A percentile compares a stretch with the other conserved stretches of the same genome.
phyloP scores from a whole-genome alignment of 2,888 invertebrate genomes.

The Himalopsyche kuldschensis region DNA sequence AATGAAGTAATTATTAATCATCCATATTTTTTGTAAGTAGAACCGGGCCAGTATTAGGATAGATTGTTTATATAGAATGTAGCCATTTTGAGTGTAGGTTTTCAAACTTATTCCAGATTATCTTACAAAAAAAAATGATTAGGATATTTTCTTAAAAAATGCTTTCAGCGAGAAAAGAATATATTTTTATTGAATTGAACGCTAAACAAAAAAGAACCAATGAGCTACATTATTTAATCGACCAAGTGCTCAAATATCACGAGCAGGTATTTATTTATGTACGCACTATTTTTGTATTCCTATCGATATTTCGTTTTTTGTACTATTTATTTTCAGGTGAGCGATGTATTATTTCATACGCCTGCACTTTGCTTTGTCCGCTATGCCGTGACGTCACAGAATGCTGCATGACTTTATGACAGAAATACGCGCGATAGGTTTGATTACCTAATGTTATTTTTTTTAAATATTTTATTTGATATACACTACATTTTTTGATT shows the following conservation, averaged over 20 bases:
- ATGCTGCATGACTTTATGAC: not conserved
- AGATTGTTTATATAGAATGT: too few relatives aligned
- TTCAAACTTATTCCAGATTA: too few relatives aligned
- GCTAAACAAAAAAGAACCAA: not conserved
- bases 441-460: not conserved
- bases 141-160: too few relatives aligned
- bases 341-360: not conserved
- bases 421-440: not conserved
- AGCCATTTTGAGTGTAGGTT: too few relatives aligned
- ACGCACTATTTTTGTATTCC: not conserved
- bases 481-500: too few relatives aligned
- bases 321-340: not conserved
- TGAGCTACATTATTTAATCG: not conserved
- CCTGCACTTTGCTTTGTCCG: not conserved
- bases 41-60: too few relatives aligned
- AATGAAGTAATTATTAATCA: too few relatives aligned
- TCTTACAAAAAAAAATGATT: too few relatives aligned
- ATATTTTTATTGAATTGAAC: not conserved
- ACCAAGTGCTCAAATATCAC: not conserved
- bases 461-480: too few relatives aligned
- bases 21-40: too few relatives aligned
- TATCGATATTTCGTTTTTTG: not conserved
- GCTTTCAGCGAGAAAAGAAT: too few relatives aligned
- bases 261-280: not conserved
- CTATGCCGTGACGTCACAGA: not conserved